Evolutionary conservation across 2,113 vertebrate genomes (phyloP).

Genomic region (Rhegmatorhina hoffmannsi): DNA sequence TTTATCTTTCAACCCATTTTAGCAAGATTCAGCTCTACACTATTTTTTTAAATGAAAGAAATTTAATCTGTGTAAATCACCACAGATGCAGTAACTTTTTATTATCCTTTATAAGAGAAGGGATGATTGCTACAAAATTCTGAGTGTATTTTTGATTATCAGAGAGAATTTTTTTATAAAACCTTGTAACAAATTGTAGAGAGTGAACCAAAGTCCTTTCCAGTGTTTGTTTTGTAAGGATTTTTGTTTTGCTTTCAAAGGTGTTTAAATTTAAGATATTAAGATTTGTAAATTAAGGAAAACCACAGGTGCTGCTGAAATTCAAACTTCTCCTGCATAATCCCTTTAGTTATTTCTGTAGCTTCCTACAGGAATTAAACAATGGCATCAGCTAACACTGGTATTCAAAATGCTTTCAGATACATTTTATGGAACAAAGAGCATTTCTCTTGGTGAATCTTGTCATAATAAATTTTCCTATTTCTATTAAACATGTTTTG

Average conservation of each 20-base stretch:
- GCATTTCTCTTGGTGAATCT: background rate
- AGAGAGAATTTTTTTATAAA: background rate
- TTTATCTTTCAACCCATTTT: background rate
- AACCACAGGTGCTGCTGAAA: background rate
- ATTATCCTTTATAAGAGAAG: background rate
- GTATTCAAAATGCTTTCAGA: background rate
- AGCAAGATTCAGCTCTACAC: background rate
- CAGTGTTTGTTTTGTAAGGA: background rate
- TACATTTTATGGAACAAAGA: constrained; percentile 28
- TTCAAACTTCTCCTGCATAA: background rate
- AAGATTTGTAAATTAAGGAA: background rate
- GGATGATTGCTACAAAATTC: background rate
- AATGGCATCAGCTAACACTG: background rate
- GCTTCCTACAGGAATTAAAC: background rate
- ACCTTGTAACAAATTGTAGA: background rate
- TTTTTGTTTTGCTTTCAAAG: background rate
- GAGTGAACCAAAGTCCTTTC: background rate
- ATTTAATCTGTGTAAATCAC: background rate
- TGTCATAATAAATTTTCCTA: background rate
- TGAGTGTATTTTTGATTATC: background rate
- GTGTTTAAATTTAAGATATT: background rate
- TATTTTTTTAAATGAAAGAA: background rate
- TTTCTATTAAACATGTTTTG: background rate
- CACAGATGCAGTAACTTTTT: background rate
- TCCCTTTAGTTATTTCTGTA: background rate